Base-by-base conservation (phyloP, 2,888 invertebrate species). In the Platynereis dumerilii region DNA sequence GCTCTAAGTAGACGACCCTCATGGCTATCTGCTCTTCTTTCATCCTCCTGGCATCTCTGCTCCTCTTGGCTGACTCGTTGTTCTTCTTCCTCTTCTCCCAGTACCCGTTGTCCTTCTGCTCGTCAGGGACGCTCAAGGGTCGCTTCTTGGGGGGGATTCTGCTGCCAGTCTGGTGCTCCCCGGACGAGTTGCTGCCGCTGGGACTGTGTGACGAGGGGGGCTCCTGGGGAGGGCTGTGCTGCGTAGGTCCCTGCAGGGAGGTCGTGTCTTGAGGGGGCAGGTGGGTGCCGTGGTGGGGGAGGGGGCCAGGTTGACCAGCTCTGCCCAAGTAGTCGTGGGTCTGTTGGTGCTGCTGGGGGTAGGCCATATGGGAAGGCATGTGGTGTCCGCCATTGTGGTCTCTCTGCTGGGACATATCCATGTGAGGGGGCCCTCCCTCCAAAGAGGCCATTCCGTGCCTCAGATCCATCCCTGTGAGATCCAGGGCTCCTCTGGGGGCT, bases 31-130 rank as follows among this genome's bases (percentile, higher is more conserved):
- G 78, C 54, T 83, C 82, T 70, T 85, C 85, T 66, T 84, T 83
- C 73, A 76, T 75, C 26, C 83, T 74, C 5, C 84, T 70, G 0
- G 79, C 73, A 58, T 85, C 85, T 15, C 85, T 75, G 1, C 84
- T 84, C 57, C 83, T 73, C 65, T 83, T 80, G 5, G 85, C 85
- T 7, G 84, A 83, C 63, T 84, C 83, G 68, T 85, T 85, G 73
- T 85, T 85, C 71, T 84, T 83, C 65, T 79, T 76, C n/a, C 85
- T 75, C 58, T 84, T 80, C 59, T 84, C 84, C 79, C 80, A 80
- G 66, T 85, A 85, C 17, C 65, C 56, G 29, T 74, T 75, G 72
- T 85, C 84, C 67, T 84, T 83, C 60, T 73, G 70, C 7, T 73
- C 69, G 2, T 75, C 77, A 0, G 79, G 78, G 22, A 80, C 73